phyloP scores from a whole-genome alignment of 2,797 vertebrate species.

The Loris lydekkerianus region DNA sequence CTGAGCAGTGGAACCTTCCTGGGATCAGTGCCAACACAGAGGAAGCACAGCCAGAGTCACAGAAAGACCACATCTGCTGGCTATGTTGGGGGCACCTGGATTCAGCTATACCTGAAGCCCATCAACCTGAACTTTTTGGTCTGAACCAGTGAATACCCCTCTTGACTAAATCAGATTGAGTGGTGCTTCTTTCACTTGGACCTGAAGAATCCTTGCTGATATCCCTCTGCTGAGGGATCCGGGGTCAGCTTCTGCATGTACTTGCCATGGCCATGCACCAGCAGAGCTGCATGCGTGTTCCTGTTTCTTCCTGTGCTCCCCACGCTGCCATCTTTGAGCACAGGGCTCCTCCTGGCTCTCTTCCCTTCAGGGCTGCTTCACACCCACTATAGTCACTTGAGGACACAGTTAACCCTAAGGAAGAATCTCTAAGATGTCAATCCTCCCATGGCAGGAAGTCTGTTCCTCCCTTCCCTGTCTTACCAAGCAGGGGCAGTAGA shows the following conservation, averaged over 20 bases:
- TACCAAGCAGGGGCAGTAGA: background rate
- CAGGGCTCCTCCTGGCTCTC: background rate
- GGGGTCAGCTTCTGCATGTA: fast-evolving
- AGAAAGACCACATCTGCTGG: too few species aligned
- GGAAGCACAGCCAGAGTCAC: background rate
- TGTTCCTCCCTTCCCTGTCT: background rate
- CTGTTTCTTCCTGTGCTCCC: background rate
- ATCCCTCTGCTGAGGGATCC: background rate
- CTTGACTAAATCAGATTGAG: background rate
- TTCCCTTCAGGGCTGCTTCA: background rate
- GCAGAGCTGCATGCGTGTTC: background rate
- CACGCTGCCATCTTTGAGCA: background rate
- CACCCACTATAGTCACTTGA: background rate
- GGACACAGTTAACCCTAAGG: background rate
- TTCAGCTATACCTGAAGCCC: background rate
- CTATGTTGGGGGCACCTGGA: background rate
- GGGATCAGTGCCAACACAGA: background rate
- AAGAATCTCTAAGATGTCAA: background rate
- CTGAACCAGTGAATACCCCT: background rate
- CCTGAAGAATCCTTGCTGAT: background rate
- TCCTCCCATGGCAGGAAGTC: too few species aligned
- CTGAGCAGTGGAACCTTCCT: background rate
- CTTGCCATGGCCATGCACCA: background rate
- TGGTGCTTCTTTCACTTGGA: background rate
- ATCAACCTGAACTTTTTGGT: background rate